Evolutionary conservation across 2,797 vertebrate genomes (phyloP).

Genomic region (Microchirus variegatus): DNA sequence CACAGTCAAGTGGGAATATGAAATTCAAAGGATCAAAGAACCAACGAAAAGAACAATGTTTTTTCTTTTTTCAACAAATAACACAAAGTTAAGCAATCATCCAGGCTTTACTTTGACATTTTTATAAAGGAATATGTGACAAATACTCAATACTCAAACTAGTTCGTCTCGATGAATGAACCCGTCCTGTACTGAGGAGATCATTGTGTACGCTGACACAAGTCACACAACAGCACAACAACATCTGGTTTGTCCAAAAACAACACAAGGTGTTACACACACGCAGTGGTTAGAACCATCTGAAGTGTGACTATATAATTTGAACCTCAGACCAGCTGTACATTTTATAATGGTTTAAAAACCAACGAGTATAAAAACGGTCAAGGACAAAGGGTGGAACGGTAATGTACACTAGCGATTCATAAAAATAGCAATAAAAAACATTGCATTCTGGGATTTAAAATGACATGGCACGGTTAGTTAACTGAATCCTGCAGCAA

Average conservation of each 20-base stretch:
- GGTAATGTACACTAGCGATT: conserved; percentile 14
- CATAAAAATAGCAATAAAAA: conserved; percentile 32
- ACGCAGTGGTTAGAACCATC: conserved; percentile 21
- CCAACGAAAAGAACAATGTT: not conserved
- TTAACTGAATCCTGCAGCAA: conserved; percentile 58
- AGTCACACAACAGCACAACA: conserved; percentile 24
- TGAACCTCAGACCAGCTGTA: conserved; percentile 37
- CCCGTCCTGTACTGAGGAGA: not conserved
- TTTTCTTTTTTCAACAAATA: not conserved
- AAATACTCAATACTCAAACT: conserved; percentile 13
- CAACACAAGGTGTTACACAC: conserved; percentile 31
- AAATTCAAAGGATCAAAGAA: conserved; percentile 1
- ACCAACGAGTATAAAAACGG: not conserved
- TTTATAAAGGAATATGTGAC: conserved; percentile 22
- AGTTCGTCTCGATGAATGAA: not conserved
- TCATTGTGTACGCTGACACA: conserved; percentile 6
- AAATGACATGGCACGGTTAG: conserved; percentile 49
- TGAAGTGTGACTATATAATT: conserved; percentile 41
- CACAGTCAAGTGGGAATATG: no score
- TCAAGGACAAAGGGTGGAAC: conserved; percentile 5
- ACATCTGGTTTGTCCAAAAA: conserved; percentile 46
- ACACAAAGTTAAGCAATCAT: not conserved
- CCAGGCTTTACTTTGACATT: conserved; percentile 10
- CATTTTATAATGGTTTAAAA: conserved; percentile 22
- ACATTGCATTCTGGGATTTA: conserved; percentile 45